Conservation (phyloP, 2,113 vertebrate species). For the Psilopogon haemacephalus region DNA sequence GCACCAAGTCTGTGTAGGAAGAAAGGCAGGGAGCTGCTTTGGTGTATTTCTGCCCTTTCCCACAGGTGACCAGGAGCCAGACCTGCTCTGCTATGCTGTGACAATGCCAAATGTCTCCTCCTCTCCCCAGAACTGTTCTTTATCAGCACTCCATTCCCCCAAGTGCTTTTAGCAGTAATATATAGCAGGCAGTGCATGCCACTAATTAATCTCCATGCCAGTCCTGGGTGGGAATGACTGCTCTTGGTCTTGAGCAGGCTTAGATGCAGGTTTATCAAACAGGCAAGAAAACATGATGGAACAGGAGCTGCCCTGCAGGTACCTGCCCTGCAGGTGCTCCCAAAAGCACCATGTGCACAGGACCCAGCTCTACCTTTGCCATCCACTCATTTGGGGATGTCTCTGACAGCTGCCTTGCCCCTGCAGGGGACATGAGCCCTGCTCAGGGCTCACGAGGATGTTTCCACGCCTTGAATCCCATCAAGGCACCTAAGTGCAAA, state of each 20-base stretch:
- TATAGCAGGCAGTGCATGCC: neutral
- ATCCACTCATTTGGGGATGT: rapidly evolving
- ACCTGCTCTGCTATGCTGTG: neutral
- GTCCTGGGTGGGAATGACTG: neutral
- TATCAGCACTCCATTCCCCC: neutral
- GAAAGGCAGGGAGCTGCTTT: neutral
- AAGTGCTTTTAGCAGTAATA: neutral
- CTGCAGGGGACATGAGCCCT: neutral
- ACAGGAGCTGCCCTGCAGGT: neutral
- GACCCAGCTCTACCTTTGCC: neutral
- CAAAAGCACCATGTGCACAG: rapidly evolving
- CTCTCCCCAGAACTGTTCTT: neutral
- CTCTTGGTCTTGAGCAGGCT: neutral
- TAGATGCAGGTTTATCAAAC: neutral
- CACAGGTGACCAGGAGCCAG: neutral
- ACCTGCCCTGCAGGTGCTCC: neutral
- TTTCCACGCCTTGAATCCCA: neutral
- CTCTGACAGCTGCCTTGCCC: neutral
- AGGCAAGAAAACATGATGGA: neutral
- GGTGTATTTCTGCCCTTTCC: neutral
- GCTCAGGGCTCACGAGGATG: neutral
- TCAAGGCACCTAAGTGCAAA: neutral
- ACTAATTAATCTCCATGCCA: neutral
- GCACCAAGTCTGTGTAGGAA: neutral
- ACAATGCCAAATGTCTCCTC: neutral